Conservation (phyloP, 2,113 vertebrate genomes). For the Caretta caretta region DNA sequence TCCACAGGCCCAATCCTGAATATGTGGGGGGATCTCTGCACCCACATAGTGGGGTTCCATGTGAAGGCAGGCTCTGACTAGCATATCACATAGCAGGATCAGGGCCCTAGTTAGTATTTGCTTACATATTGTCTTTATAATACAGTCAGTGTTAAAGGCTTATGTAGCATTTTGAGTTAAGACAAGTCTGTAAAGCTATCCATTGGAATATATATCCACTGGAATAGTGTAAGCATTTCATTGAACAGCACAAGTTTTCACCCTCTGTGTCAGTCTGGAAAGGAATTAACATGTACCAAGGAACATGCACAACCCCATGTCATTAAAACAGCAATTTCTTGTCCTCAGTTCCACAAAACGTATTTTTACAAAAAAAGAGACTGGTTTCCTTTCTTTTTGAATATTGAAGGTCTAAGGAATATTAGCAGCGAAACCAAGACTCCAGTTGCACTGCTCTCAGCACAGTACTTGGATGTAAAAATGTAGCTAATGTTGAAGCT, state of each 20-base stretch:
- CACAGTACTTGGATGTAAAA: constrained; percentile 32
- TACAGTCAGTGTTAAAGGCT: background rate
- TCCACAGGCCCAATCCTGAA: background rate
- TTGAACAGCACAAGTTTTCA: background rate
- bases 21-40: fast-evolving
- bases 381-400: background rate
- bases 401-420: background rate
- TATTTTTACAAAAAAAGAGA: background rate
- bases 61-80: background rate
- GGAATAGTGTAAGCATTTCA: background rate
- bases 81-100: fast-evolving
- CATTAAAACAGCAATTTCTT: background rate
- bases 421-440: background rate
- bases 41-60: fast-evolving
- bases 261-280: background rate
- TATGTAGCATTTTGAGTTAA: fast-evolving
- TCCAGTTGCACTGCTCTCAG: background rate
- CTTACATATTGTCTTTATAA: background rate
- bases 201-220: background rate
- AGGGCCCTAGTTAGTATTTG: background rate
- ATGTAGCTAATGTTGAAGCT: constrained; percentile 27
- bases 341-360: background rate
- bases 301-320: background rate
- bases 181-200: background rate
- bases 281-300: background rate